Base-by-base conservation (phyloP, 1,140 invertebrate genomes). In the Panagrolaimus sp. region DNA sequence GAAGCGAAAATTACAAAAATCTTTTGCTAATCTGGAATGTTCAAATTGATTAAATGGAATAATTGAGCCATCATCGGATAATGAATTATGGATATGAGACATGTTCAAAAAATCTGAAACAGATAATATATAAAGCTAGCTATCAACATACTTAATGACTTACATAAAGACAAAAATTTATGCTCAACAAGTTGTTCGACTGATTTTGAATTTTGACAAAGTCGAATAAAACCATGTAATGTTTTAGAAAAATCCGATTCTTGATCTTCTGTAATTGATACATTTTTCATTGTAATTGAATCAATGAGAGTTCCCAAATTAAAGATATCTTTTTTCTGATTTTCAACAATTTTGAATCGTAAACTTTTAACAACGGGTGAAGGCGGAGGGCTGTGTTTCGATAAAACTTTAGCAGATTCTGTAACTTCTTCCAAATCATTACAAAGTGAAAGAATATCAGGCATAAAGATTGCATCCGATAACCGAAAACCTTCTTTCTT, bases 21-120 rank as follows among this genome's bases (percentile, higher is more conserved):
- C 51, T 13, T 57, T 57, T 20, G 51, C 27, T 13, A 57, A 27
- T 57, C 51, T 20, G 51, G 51, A n/a, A 57, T 57, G 51, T 27
- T 57, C 51, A 57, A 25, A 57, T 57, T 4, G n/a, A 14, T 57
- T 13, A 3, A 27, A 25, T 57, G 14, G 51, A 14, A 51, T 38
- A 38, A 38, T 38, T 38, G 31, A 38, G 31, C 31, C 48, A 14
- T 57, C 51, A 13, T 3, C 7, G 3, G 51, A 57, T 7, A 38
- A 2, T 1, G 51, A 57, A 57, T 57, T 57, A 20, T 25, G 3
- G 51, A 27, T 25, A 57, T 57, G 20, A 4, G 14, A 13, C 9
- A 57, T 11, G n/a, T 20, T 57, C 1, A 27, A 11, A 27, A 57
- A 57, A 1, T 20, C 20, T 20, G 20, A 11, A 23, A 57, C 4